Percentiles rank a stretch among this genome's conserved stretches.
Evolutionary conservation across 2,797 vertebrate genomes (phyloP).

Genomic region (Austrolebias charrua): DNA sequence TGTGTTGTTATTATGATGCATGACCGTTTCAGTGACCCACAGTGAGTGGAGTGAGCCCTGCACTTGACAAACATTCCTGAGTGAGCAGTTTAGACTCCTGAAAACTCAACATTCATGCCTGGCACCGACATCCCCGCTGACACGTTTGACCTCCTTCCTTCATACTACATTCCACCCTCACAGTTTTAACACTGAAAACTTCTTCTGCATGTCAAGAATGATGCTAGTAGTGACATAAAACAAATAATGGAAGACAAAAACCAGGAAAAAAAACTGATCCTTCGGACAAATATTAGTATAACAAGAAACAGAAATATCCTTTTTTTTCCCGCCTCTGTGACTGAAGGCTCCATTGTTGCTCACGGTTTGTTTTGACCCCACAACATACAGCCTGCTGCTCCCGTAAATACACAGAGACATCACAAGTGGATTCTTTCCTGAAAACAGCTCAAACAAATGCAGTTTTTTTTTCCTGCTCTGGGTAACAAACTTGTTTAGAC

Average conservation of each 20-base stretch:
- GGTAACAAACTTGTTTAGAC: constrained; percentile 2
- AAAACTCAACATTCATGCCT: constrained; percentile 52
- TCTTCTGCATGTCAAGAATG: background rate
- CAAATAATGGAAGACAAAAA: background rate
- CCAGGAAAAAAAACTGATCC: background rate
- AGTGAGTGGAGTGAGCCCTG: constrained; percentile 27
- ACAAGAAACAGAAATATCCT: constrained; percentile 5
- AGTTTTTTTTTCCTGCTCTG: background rate
- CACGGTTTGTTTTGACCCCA: constrained; percentile 4
- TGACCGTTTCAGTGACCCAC: constrained; percentile 10
- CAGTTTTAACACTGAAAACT: background rate
- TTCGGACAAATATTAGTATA: background rate
- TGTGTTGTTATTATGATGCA: constrained; percentile 32
- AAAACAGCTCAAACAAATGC: background rate
- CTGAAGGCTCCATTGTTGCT: constrained; percentile 17
- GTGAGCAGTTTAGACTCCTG: constrained; percentile 50
- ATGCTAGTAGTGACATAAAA: background rate
- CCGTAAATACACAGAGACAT: background rate
- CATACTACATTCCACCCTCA: constrained; percentile 37
- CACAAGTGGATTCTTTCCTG: background rate
- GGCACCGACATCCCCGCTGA: constrained; percentile 66
- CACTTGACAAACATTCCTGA: constrained; percentile 61
- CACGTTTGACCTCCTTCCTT: constrained; percentile 51
- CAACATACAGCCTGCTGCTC: constrained; percentile 8
- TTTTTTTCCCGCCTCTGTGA: constrained; percentile 7